Percentiles rank a stretch among this genome's conserved stretches.
phyloP scores from a whole-genome alignment of 2,888 invertebrate genomes.

The Philereme transversata region DNA sequence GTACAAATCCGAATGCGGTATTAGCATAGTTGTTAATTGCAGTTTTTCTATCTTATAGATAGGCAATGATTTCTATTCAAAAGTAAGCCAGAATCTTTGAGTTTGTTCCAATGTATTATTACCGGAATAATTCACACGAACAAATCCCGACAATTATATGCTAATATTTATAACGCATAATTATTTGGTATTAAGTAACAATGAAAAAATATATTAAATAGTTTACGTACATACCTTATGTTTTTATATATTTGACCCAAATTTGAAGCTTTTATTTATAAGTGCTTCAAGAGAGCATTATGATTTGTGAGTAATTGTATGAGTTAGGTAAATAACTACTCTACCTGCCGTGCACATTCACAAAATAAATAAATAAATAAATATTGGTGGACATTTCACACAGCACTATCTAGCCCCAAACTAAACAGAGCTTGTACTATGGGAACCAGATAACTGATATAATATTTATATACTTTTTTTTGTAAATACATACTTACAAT shows the following conservation, averaged over 20 bases:
- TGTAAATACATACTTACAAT: too few species aligned
- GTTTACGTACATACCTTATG: slow-evolving; percentile 7
- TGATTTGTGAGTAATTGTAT: too few species aligned
- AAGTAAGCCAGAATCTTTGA: slow-evolving; percentile 48
- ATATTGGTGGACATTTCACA: too few species aligned
- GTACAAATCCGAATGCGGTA: slow-evolving; percentile 78
- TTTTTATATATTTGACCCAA: slow-evolving; percentile 2
- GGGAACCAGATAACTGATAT: too few species aligned
- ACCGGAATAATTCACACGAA: slow-evolving; percentile 73
- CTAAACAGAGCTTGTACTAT: too few species aligned
- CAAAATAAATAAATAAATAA: too few species aligned
- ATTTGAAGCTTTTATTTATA: neutral
- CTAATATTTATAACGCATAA: slow-evolving; percentile 75
- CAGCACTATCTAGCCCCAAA: too few species aligned
- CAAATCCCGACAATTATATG: slow-evolving; percentile 62
- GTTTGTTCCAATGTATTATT: slow-evolving; percentile 73
- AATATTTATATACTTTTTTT: too few species aligned
- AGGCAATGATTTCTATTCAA: slow-evolving; percentile 52
- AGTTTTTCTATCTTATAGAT: slow-evolving; percentile 75
- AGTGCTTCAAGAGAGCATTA: too few species aligned
- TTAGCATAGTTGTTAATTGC: slow-evolving; percentile 66
- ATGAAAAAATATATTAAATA: slow-evolving; percentile 31
- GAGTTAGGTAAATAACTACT: too few species aligned
- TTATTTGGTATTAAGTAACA: slow-evolving; percentile 26
- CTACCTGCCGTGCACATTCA: too few species aligned